phyloP scores from a whole-genome alignment of 2,888 invertebrate genomes.

The Stenodema calcarata region DNA sequence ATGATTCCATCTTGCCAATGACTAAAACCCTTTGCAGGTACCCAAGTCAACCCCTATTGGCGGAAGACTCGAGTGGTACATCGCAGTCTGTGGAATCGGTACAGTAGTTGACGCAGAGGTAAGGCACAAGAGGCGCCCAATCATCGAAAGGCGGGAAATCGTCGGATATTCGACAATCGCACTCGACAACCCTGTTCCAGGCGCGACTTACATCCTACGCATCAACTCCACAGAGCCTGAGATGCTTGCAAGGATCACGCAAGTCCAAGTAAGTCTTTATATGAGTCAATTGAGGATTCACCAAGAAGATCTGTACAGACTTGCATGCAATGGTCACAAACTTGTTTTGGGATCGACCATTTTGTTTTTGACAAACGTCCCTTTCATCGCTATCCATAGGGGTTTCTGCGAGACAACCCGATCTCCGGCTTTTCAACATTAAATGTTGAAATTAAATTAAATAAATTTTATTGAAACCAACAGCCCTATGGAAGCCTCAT shows the following conservation, averaged over 20 bases:
- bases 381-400: too few relatives aligned
- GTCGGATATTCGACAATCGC: constrained; percentile 62
- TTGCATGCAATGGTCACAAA: too few relatives aligned
- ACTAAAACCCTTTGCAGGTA: not conserved
- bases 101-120: constrained; percentile 63
- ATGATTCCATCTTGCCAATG: not conserved
- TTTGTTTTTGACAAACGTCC: too few relatives aligned
- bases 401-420: too few relatives aligned
- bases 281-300: too few relatives aligned
- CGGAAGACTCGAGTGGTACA: constrained; percentile 61
- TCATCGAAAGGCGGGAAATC: constrained; percentile 62
- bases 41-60: not conserved
- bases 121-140: constrained; percentile 58
- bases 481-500: too few relatives aligned
- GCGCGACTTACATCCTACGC: constrained; percentile 65
- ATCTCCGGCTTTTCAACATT: too few relatives aligned
- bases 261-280: constrained; percentile 64
- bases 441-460: too few relatives aligned
- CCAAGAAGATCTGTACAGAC: too few relatives aligned
- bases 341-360: too few relatives aligned
- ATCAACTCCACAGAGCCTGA: constrained; percentile 65
- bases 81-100: constrained; percentile 67
- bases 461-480: too few relatives aligned
- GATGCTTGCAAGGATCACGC: constrained; percentile 64
- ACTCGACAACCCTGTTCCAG: constrained; percentile 62